Evolutionary conservation across 2,797 vertebrate genomes (phyloP).

Genomic region (Thaleichthys pacificus): DNA sequence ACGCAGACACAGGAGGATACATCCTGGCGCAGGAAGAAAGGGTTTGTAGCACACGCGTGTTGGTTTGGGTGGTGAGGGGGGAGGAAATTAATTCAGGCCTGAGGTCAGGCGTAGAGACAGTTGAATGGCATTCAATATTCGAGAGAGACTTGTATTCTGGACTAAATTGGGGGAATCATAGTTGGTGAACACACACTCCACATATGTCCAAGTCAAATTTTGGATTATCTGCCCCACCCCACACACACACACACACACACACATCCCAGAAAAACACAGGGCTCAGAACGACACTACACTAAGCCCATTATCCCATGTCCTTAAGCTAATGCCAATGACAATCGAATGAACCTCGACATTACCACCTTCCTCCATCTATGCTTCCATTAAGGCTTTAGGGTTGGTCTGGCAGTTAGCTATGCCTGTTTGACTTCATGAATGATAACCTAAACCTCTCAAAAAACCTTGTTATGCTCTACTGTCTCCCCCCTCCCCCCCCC

Average conservation of each 20-base stretch:
- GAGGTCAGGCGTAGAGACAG: background rate
- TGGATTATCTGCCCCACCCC: constrained; percentile 45
- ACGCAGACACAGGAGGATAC: constrained; percentile 6
- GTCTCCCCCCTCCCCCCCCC: background rate
- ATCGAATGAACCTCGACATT: constrained; percentile 1
- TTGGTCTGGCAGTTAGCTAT: background rate
- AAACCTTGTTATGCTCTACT: background rate
- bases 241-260: background rate
- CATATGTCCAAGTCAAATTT: constrained; percentile 37
- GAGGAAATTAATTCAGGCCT: constrained; percentile 28
- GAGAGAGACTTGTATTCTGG: background rate
- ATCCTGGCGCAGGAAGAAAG: constrained; percentile 19
- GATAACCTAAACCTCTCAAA: constrained; percentile 1
- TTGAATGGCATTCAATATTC: background rate
- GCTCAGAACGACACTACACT: constrained; percentile 43
- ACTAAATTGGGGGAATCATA: background rate
- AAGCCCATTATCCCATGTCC: constrained; percentile 38
- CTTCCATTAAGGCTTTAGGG: background rate
- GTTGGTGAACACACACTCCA: background rate
- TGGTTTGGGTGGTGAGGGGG: too few species aligned
- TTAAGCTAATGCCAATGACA: constrained; percentile 20
- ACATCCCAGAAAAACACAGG: constrained; percentile 27
- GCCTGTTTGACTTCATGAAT: background rate
- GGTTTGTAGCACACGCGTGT: background rate
- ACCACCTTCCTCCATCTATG: background rate